A percentile compares a stretch with the other conserved stretches of the same genome.
Evolutionary conservation across 2,113 vertebrate species (phyloP).

Genomic region (Alexandromys fortis): DNA sequence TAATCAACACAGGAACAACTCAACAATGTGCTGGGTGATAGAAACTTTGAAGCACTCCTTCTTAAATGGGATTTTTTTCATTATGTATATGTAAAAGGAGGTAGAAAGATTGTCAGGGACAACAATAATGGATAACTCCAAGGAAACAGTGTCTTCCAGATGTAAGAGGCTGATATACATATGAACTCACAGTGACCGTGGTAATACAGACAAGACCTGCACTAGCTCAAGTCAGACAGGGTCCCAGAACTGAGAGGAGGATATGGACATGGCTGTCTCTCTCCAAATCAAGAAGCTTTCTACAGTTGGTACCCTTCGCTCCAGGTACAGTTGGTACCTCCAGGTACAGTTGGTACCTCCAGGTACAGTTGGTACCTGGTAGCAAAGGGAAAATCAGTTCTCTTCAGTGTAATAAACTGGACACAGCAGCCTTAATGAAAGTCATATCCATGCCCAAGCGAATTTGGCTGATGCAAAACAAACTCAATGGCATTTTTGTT

Average conservation of each 20-base stretch:
- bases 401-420: neutral
- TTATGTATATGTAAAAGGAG: neutral
- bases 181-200: neutral
- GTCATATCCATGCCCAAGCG: neutral
- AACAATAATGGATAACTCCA: neutral
- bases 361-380: neutral
- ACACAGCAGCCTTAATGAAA: neutral
- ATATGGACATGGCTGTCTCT: neutral
- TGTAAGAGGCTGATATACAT: neutral
- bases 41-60: neutral
- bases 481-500: neutral
- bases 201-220: neutral
- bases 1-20: neutral
- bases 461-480: neutral
- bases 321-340: neutral
- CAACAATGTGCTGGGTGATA: neutral
- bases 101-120: neutral
- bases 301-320: neutral
- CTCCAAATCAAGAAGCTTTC: neutral
- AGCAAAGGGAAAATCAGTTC: neutral
- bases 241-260: neutral
- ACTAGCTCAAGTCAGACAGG: neutral
- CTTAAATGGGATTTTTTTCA: no score
- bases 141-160: neutral
- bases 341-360: neutral